A percentile compares a stretch with the other conserved stretches of the same genome.
Evolutionary conservation across 2,797 vertebrate genomes (phyloP).

Genomic region (Scleropages formosus): DNA sequence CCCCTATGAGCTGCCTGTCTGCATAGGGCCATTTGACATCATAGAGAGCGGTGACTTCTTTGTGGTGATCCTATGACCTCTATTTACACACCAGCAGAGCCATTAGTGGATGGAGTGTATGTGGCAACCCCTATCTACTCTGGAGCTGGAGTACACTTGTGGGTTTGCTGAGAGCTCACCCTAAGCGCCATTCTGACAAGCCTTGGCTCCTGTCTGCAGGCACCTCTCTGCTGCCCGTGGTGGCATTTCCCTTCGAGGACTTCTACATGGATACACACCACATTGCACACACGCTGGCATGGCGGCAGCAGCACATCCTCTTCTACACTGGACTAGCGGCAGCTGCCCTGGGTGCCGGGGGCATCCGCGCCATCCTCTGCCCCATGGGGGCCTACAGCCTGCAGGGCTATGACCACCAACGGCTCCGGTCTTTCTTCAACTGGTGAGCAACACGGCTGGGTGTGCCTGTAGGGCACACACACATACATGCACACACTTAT

Average conservation of each 20-base stretch:
- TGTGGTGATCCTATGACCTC: no score
- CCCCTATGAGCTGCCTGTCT: no score
- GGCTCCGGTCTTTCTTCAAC: constrained; percentile 84
- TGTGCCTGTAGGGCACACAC: not conserved
- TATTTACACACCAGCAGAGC: no score
- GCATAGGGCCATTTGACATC: no score
- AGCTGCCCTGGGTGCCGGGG: constrained; percentile 79
- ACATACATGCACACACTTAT: no score
- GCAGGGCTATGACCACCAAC: constrained; percentile 70
- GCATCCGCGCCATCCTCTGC: constrained; percentile 82
- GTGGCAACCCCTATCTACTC: no score
- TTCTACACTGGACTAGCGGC: constrained; percentile 80
- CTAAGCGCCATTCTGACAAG: no score
- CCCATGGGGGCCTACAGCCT: constrained; percentile 76
- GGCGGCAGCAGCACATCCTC: constrained; percentile 72
- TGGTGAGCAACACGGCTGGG: constrained; percentile 64
- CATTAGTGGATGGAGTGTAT: no score
- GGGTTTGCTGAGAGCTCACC: no score
- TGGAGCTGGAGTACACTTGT: no score
- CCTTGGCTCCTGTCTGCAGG: constrained; percentile 59
- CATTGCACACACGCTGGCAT: constrained; percentile 65
- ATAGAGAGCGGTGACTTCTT: no score
- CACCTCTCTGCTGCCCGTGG: constrained; percentile 79
- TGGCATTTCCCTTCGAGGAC: constrained; percentile 88
- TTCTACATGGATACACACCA: constrained; percentile 76